Percentiles rank a stretch among this genome's conserved stretches.
These are phyloP conservation scores for Iphiclides podalirius DNA, from an alignment of 2,888 invertebrate species.

Conservation along the genomic window DNA sequence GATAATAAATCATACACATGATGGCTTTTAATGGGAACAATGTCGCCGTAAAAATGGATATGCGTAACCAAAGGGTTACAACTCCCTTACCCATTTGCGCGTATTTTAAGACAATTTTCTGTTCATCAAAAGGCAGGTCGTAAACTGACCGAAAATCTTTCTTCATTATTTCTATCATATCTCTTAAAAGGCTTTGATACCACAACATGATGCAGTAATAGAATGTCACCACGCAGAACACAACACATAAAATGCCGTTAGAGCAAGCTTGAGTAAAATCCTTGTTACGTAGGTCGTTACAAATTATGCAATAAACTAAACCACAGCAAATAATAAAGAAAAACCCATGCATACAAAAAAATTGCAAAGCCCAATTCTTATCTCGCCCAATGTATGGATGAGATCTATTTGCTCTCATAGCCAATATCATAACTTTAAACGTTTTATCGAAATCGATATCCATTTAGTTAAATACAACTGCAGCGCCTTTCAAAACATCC, in stretches of 20 bases:
- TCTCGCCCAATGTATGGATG: constrained; percentile 31
- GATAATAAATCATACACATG: constrained; percentile 32
- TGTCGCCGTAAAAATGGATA: background rate
- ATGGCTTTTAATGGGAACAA: constrained; percentile 34
- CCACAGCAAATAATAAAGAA: constrained; percentile 21
- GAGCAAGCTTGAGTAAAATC: constrained; percentile 30
- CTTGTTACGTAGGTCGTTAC: constrained; percentile 28
- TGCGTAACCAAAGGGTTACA: constrained; percentile 38
- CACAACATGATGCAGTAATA: constrained; percentile 32
- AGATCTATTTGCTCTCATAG: constrained; percentile 27
- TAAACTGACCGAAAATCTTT: constrained; percentile 36
- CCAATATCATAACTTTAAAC: constrained; percentile 27
- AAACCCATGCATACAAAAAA: constrained; percentile 25
- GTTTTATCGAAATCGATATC: constrained; percentile 29
- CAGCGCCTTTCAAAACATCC: constrained; percentile 5
- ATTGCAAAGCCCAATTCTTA: constrained; percentile 30
- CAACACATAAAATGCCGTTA: constrained; percentile 30
- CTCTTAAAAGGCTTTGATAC: constrained; percentile 31
- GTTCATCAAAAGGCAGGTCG: constrained; percentile 31
- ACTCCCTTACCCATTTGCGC: constrained; percentile 34
- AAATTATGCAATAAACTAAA: constrained; percentile 29
- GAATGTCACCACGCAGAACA: constrained; percentile 28
- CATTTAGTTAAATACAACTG: no score
- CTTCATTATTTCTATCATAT: constrained; percentile 38
- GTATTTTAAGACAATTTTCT: constrained; percentile 33